These are phyloP conservation scores for Sarcophaga carnaria DNA, from an alignment of 2,888 invertebrate species.

Conservation along the genomic window DNA sequence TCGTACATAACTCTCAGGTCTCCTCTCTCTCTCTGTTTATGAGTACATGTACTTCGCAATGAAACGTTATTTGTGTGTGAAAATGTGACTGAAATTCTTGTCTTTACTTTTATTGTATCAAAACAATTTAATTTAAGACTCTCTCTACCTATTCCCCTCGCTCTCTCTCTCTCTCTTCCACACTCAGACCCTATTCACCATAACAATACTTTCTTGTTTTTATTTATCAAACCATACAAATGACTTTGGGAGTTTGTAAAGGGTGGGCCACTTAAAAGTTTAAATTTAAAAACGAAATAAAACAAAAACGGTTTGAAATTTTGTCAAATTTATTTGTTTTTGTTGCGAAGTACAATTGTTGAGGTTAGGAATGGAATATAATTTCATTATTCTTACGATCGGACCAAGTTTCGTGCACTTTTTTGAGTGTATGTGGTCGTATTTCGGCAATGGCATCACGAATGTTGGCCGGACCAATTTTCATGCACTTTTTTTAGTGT, in stretches of 20 bases:
- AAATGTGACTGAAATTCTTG: conserved; percentile 54
- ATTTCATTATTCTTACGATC: too few species aligned
- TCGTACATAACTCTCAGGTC: neutral
- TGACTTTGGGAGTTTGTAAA: neutral
- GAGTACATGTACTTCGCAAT: conserved; percentile 5
- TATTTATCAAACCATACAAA: neutral
- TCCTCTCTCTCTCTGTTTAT: neutral
- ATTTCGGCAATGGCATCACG: too few species aligned
- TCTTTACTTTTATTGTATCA: conserved; percentile 33
- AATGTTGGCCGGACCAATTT: too few species aligned
- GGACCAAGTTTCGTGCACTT: too few species aligned
- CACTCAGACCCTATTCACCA: neutral
- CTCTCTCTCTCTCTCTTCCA: neutral
- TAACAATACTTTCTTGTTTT: neutral
- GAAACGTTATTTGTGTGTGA: conserved; percentile 64
- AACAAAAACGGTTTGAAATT: too few species aligned
- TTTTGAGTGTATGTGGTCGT: too few species aligned
- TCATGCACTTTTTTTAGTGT: too few species aligned
- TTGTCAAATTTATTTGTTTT: too few species aligned
- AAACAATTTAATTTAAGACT: conserved; percentile 51
- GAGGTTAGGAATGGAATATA: too few species aligned
- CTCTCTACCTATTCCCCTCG: neutral
- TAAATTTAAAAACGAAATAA: too few species aligned
- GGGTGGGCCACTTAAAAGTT: too few species aligned
- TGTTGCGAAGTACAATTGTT: too few species aligned